phyloP scores from a whole-genome alignment of 2,113 vertebrate species.

The Lota lota region DNA sequence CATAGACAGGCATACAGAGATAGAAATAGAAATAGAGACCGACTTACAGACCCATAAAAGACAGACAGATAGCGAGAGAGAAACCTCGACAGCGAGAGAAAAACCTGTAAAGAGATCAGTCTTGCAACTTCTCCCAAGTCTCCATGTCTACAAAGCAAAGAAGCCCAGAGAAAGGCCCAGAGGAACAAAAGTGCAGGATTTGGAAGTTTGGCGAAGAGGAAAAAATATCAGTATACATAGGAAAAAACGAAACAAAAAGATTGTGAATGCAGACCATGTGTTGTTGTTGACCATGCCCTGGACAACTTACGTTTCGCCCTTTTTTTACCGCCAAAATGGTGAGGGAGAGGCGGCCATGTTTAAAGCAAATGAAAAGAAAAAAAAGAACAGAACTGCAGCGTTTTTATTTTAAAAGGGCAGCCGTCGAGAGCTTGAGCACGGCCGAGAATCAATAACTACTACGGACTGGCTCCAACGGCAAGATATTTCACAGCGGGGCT shows the following conservation, averaged over 20 bases:
- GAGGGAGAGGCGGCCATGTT: not conserved
- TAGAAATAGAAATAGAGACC: too few species aligned
- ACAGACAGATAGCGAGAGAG: too few species aligned
- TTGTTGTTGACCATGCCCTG: not conserved
- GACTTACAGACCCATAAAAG: not conserved
- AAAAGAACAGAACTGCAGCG: not conserved
- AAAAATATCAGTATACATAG: not conserved
- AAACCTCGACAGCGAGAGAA: too few species aligned
- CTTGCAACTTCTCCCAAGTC: too few species aligned
- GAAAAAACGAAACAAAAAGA: not conserved
- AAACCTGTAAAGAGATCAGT: too few species aligned
- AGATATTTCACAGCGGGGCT: slow-evolving; percentile 1
- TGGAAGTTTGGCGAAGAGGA: too few species aligned
- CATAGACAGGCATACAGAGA: too few species aligned
- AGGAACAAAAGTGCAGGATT: too few species aligned
- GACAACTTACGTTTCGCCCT: not conserved
- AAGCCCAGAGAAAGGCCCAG: too few species aligned
- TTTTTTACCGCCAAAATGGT: not conserved
- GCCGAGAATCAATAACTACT: slow-evolving; percentile 4
- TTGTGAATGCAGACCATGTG: too few species aligned
- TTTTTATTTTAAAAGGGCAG: slow-evolving; percentile 8
- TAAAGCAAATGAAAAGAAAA: not conserved
- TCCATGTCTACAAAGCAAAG: too few species aligned
- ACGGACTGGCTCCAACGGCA: not conserved
- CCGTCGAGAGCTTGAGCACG: not conserved